Evolutionary conservation across 1,140 invertebrate genomes (phyloP).

Genomic region (Eufriesea mexicana): DNA sequence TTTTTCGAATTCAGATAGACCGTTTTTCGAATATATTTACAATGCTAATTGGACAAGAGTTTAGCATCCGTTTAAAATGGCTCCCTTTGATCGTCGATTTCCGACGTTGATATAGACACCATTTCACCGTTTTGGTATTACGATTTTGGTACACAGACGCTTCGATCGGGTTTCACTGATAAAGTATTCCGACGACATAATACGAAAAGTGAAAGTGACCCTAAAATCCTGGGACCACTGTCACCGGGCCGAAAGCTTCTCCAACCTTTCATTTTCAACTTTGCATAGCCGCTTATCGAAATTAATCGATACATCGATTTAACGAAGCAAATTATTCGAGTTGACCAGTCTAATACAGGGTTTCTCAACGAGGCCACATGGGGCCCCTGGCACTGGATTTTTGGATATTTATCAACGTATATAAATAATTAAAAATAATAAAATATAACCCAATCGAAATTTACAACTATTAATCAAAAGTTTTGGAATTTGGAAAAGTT

Average conservation of each 20-base stretch:
- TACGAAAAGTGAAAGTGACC: conserved; percentile 35
- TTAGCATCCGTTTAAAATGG: neutral
- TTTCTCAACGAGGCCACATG: too few relatives aligned
- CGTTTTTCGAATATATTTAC: neutral
- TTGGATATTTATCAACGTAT: too few relatives aligned
- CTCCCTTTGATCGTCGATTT: neutral
- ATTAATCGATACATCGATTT: neutral
- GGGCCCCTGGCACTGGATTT: too few relatives aligned
- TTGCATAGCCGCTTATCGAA: neutral
- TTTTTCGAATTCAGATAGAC: neutral
- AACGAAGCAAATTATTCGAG: neutral
- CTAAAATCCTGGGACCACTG: conserved; percentile 2
- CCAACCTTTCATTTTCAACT: neutral
- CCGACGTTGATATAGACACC: neutral
- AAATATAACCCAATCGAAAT: neutral
- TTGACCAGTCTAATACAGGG: too few relatives aligned
- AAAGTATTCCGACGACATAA: neutral
- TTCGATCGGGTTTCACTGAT: conserved; percentile 15
- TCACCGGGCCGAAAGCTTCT: neutral
- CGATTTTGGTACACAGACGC: neutral
- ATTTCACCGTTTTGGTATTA: neutral
- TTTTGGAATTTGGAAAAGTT: too few relatives aligned
- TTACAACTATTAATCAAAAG: too few relatives aligned
- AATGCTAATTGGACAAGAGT: neutral
- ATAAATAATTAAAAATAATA: too few relatives aligned